Evolutionary conservation across 2,113 vertebrate genomes (phyloP).

Genomic region (Xiphophorus hellerii): DNA sequence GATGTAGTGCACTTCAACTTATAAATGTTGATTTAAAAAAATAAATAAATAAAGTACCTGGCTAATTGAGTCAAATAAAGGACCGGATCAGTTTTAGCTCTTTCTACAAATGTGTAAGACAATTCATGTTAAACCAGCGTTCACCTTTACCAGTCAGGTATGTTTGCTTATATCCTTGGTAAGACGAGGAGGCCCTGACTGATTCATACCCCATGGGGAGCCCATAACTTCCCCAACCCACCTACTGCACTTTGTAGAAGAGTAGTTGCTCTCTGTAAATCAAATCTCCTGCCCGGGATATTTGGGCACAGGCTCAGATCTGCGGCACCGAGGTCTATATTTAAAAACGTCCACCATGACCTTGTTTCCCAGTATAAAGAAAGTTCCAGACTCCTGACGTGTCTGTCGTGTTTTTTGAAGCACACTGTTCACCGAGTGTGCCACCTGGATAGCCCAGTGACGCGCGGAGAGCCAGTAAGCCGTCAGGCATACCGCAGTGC

Average conservation of each 20-base stretch:
- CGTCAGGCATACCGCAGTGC: slow-evolving; percentile 62
- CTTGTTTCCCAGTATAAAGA: slow-evolving; percentile 74
- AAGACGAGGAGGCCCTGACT: background rate
- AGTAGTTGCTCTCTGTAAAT: slow-evolving; percentile 54
- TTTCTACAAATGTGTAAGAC: background rate
- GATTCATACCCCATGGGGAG: slow-evolving; percentile 36
- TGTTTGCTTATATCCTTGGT: slow-evolving; percentile 29
- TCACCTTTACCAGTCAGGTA: slow-evolving; percentile 30
- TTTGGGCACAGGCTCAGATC: slow-evolving; percentile 45
- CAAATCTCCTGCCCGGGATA: slow-evolving; percentile 50
- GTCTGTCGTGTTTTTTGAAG: slow-evolving; percentile 46
- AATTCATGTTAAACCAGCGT: slow-evolving; percentile 25
- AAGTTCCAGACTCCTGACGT: slow-evolving; percentile 55
- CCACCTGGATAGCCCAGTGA: slow-evolving; percentile 50
- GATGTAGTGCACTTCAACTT: background rate
- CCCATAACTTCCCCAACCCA: slow-evolving; percentile 27
- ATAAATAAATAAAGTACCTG: background rate
- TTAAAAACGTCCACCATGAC: slow-evolving; percentile 70
- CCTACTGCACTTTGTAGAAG: slow-evolving; percentile 39
- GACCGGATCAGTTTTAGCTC: background rate
- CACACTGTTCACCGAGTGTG: slow-evolving; percentile 36
- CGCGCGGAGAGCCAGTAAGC: slow-evolving; percentile 25
- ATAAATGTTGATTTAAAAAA: background rate
- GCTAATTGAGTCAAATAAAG: background rate
- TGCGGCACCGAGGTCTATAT: slow-evolving; percentile 66